Conservation (phyloP, 1,140 invertebrate genomes). For the Drosophila tani region DNA sequence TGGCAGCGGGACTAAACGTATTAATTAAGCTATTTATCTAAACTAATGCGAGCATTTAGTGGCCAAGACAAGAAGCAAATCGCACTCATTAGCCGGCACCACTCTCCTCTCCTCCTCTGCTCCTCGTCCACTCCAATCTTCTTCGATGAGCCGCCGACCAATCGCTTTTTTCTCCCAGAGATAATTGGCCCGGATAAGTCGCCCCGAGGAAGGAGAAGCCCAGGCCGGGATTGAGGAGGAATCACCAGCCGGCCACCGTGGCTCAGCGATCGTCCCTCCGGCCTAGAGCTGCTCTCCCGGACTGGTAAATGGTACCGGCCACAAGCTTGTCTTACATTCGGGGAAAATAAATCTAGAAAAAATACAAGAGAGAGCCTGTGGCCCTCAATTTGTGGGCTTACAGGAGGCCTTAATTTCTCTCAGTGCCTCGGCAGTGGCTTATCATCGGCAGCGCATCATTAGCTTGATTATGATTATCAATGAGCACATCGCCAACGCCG, state of each 20-base stretch:
- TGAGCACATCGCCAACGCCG: slow-evolving; percentile 69
- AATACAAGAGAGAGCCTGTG: neutral
- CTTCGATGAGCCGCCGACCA: slow-evolving; percentile 65
- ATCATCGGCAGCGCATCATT: slow-evolving; percentile 77
- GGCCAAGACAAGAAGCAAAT: slow-evolving; percentile 82
- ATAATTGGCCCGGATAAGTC: slow-evolving; percentile 76
- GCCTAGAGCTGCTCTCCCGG: slow-evolving; percentile 25
- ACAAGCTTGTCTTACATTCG: slow-evolving; percentile 7
- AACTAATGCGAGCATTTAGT: slow-evolving; percentile 84
- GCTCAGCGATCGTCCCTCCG: slow-evolving; percentile 22
- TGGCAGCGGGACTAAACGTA: slow-evolving; percentile 63
- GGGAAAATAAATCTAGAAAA: neutral
- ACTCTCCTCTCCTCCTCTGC: neutral
- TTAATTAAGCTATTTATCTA: slow-evolving; percentile 84
- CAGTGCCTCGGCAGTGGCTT: slow-evolving; percentile 48
- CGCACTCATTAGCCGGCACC: slow-evolving; percentile 75
- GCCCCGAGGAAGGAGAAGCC: neutral
- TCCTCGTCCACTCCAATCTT: slow-evolving; percentile 35
- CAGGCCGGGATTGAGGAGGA: slow-evolving; percentile 41
- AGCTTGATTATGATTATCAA: slow-evolving; percentile 84
- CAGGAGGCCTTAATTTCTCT: neutral
- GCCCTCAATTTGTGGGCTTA: neutral
- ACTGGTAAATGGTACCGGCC: slow-evolving; percentile 11
- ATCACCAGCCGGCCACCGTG: slow-evolving; percentile 45
- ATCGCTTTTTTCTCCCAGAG: slow-evolving; percentile 64